Base-by-base conservation (phyloP, 1,140 invertebrate species). In the Olivierus martensii region DNA sequence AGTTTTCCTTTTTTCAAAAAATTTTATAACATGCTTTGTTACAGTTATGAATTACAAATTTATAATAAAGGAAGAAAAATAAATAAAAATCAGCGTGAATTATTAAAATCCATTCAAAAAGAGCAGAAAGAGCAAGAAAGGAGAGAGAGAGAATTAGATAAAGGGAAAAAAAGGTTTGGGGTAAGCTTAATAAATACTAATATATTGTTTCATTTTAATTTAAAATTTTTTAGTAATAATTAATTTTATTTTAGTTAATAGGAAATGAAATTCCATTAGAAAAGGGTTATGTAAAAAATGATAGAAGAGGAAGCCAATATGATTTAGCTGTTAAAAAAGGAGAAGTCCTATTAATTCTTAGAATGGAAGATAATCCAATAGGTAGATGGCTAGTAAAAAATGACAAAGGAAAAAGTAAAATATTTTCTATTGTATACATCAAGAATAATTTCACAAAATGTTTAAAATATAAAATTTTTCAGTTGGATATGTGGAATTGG, bases 81-180 rank as follows among this genome's bases (percentile, higher is more conserved):
- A 4, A 46, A 49, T 17, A 52, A 36, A 36, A 19, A 49, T 64
- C 46, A 47, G 62, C 63, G 46, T 35, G 55, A 52, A 60, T 49
- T 53, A 49, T 49, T 52, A 41, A 56, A 56, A 35, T 41, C 39
- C n/a, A 7, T 49, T 3, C 46, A 51, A 11, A 56, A 56, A 49
- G 55, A 56, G 18, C 50, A 49, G 18, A 56, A 52, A 38, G 50
- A 56, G 42, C 52, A 49, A 46, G 50, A 56, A 15, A 56, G 52
- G 39, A 43, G 43, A 18, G 50, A 52, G 12, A 57, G 64, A 63
- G 47, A 61, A 57, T 38, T 65, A 60, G 65, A 61, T 59, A 56
- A 56, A 41, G 41, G 52, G 2, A 49, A 28, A 37, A 52, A 46
- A 14, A 56, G 52, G 34, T 56, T 52, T 49, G 50, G 50, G 3